phyloP scores from a whole-genome alignment of 2,797 vertebrate genomes.

The Adrianichthys oophorus region DNA sequence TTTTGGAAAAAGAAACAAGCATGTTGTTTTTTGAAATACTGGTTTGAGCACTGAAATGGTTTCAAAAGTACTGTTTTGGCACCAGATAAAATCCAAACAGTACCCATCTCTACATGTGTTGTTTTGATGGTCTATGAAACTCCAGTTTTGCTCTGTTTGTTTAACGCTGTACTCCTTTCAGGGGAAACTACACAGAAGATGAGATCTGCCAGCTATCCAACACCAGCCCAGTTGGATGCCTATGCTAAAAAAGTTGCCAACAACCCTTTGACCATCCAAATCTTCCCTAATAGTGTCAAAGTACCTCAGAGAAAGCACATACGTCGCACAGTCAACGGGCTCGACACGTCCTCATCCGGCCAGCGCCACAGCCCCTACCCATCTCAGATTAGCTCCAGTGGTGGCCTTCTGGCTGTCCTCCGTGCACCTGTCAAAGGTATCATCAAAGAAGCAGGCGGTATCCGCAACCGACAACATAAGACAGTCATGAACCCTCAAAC shows the following conservation, averaged over 20 bases:
- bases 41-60: no score
- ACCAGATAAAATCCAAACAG: no score
- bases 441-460: conserved; percentile 85
- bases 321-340: conserved; percentile 93
- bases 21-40: no score
- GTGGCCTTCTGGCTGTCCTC: conserved; percentile 91
- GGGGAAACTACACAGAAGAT: conserved; percentile 86
- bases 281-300: conserved; percentile 96
- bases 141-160: conserved; percentile 1
- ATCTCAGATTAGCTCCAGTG: conserved; percentile 84
- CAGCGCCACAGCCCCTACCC: conserved; percentile 93
- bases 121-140: not conserved
- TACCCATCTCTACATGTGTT: no score
- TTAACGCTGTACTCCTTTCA: conserved; percentile 39
- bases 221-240: conserved; percentile 96
- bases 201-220: conserved; percentile 92
- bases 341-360: conserved; percentile 90
- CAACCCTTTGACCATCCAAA: conserved; percentile 95
- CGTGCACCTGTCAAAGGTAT: conserved; percentile 79
- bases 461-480: conserved; percentile 83
- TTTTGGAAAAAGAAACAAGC: no score
- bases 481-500: conserved; percentile 83
- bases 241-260: conserved; percentile 97
- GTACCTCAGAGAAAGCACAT: conserved; percentile 98
- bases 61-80: no score